These are phyloP conservation scores for Rhodeus uyekii DNA, from an alignment of 2,797 vertebrate genomes.

Conservation along the genomic window DNA sequence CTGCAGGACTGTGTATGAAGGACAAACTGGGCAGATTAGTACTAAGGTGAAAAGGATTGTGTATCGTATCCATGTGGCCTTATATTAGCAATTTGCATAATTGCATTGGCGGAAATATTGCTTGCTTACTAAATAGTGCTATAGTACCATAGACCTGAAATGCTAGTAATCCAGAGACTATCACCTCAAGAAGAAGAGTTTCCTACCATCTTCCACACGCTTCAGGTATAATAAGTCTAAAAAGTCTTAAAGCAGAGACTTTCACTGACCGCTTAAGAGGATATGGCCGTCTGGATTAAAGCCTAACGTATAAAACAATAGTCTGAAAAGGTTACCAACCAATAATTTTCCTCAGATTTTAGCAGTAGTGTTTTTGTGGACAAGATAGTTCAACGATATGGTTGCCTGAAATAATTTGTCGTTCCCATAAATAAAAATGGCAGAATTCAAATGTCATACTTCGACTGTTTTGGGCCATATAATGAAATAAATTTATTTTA, in stretches of 20 bases:
- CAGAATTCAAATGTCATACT: background rate
- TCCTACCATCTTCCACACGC: background rate
- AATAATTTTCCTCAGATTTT: background rate
- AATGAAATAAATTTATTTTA: background rate
- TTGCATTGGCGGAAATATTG: background rate
- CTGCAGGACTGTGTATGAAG: background rate
- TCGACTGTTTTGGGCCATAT: background rate
- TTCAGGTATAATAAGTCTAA: constrained; percentile 66
- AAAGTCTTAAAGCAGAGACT: constrained; percentile 60
- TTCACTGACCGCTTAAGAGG: constrained; percentile 64
- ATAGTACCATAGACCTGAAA: background rate
- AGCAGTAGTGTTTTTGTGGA: background rate
- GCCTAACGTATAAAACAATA: background rate
- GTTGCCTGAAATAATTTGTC: background rate
- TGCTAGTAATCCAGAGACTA: background rate
- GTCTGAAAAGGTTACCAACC: background rate
- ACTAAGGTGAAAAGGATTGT: background rate
- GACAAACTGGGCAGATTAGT: background rate
- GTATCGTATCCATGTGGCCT: background rate
- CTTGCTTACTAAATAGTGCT: background rate
- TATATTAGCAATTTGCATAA: background rate
- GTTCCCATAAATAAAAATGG: background rate
- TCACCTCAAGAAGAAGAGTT: background rate
- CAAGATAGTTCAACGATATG: background rate
- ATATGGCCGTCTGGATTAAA: constrained; percentile 60